phyloP scores from a whole-genome alignment of 2,797 vertebrate species.

The Enteromius afrohamiltoni region DNA sequence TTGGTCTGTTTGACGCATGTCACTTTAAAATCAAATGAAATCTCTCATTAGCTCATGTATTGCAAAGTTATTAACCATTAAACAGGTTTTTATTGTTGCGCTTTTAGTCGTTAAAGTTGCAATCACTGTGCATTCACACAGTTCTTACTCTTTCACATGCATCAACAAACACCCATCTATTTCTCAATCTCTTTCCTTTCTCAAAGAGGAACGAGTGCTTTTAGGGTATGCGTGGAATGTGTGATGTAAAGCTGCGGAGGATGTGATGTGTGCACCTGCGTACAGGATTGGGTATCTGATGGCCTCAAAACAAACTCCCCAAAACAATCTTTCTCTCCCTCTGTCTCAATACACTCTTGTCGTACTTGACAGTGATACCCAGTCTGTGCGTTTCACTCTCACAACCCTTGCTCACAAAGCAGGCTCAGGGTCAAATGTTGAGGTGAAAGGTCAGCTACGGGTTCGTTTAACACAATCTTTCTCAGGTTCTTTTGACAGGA shows the following conservation, averaged over 20 bases:
- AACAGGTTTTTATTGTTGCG: background rate
- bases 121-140: background rate
- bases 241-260: constrained; percentile 46
- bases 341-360: constrained; percentile 28
- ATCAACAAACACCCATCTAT: background rate
- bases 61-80: background rate
- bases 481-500: constrained; percentile 68
- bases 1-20: background rate
- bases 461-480: constrained; percentile 53
- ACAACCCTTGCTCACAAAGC: constrained; percentile 37
- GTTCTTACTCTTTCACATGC: background rate
- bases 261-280: constrained; percentile 72
- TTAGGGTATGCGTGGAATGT: constrained; percentile 55
- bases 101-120: background rate
- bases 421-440: constrained; percentile 52
- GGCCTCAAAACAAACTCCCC: constrained; percentile 74
- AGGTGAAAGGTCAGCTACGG: constrained; percentile 46
- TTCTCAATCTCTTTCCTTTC: constrained; percentile 10
- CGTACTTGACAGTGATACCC: constrained; percentile 40
- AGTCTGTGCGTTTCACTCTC: constrained; percentile 35
- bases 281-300: constrained; percentile 74
- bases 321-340: constrained; percentile 35
- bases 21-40: background rate
- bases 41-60: background rate
- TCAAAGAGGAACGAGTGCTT: constrained; percentile 19